Conservation (phyloP, 2,797 vertebrate genomes). For the Pipistrellus nathusii region DNA sequence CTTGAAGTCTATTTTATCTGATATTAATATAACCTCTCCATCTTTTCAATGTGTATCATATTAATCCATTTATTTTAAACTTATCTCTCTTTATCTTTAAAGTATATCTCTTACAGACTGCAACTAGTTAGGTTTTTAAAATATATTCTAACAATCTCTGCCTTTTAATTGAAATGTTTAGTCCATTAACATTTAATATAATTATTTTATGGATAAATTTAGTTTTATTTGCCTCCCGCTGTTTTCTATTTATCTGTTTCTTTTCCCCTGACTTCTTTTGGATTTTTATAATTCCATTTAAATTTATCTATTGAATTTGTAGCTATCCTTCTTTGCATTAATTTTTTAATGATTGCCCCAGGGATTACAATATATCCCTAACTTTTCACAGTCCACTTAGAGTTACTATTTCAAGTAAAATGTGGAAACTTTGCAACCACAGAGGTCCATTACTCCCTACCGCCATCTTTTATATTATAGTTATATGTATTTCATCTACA, state of each 20-base stretch:
- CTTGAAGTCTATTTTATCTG: constrained; percentile 40
- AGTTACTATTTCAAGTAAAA: constrained; percentile 77
- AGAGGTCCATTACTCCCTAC: constrained; percentile 48
- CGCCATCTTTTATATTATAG: constrained; percentile 61
- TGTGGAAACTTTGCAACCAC: constrained; percentile 60
- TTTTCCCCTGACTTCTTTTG: constrained; percentile 56
- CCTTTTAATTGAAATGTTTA: constrained; percentile 81
- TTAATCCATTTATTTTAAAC: constrained; percentile 60
- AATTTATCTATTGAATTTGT: constrained; percentile 76
- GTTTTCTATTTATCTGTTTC: constrained; percentile 78
- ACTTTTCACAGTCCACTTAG: constrained; percentile 75
- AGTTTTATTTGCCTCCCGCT: constrained; percentile 70
- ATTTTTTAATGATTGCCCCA: constrained; percentile 74
- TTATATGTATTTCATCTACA: constrained; percentile 80
- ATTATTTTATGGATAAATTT: constrained; percentile 79
- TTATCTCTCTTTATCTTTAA: constrained; percentile 58
- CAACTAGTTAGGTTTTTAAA: constrained; percentile 67
- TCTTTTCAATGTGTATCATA: constrained; percentile 61
- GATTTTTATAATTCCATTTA: constrained; percentile 76
- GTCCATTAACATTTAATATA: constrained; percentile 82
- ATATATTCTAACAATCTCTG: constrained; percentile 77
- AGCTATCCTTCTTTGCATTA: constrained; percentile 77
- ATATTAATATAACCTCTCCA: constrained; percentile 23
- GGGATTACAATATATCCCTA: constrained; percentile 73
- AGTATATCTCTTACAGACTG: constrained; percentile 69